These are phyloP conservation scores for Pavo muticus DNA, from an alignment of 2,113 vertebrate genomes.

Conservation along the genomic window DNA sequence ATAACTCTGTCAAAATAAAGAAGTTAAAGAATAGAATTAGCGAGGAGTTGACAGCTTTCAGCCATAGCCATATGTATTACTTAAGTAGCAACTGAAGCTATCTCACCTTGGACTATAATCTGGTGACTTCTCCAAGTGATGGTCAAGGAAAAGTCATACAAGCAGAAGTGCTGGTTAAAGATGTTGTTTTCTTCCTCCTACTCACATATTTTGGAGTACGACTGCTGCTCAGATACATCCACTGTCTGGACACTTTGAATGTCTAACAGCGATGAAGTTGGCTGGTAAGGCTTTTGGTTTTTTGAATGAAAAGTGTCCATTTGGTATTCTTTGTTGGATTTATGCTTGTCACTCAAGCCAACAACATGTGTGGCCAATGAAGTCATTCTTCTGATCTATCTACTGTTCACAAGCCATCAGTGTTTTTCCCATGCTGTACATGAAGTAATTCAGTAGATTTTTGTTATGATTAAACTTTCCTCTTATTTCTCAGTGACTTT, in stretches of 20 bases:
- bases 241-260: neutral
- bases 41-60: neutral
- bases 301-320: neutral
- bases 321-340: neutral
- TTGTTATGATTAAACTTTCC: neutral
- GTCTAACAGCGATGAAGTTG: neutral
- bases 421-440: neutral
- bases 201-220: neutral
- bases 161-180: neutral
- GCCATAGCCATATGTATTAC: neutral
- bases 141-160: neutral
- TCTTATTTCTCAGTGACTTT: neutral
- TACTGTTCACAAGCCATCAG: neutral
- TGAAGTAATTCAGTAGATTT: neutral
- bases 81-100: neutral
- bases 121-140: neutral
- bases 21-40: neutral
- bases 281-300: neutral
- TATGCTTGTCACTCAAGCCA: neutral
- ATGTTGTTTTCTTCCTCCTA: neutral
- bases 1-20: neutral
- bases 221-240: neutral
- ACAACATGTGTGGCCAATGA: neutral
- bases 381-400: neutral
- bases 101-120: neutral